Percentiles rank a stretch among this genome's conserved stretches.
phyloP scores from a whole-genome alignment of 1,140 invertebrate species.

The Contarinia nasturtii region DNA sequence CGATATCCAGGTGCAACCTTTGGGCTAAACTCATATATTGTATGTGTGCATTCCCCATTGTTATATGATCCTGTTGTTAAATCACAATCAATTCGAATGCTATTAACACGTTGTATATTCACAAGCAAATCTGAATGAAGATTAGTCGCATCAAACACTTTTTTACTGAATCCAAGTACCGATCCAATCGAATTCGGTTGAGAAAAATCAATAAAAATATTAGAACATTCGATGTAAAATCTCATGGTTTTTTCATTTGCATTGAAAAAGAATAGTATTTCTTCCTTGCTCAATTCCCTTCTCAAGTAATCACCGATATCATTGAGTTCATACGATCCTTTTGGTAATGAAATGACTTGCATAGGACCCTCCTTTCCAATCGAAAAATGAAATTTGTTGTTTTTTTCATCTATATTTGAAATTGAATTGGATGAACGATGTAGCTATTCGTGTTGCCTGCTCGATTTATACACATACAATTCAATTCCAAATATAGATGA shows the following conservation, averaged over 20 bases:
- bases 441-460: conserved; percentile 13
- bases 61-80: conserved; percentile 11
- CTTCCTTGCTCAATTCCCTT: not conserved
- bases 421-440: conserved; percentile 18
- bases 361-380: too few species aligned
- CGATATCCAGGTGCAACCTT: conserved; percentile 10
- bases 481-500: conserved; percentile 18
- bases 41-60: conserved; percentile 12
- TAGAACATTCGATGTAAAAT: not conserved
- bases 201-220: conserved; percentile 2
- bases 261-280: too few species aligned
- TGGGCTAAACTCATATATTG: conserved; percentile 15
- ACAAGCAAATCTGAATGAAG: conserved; percentile 7
- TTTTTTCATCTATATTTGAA: conserved; percentile 14
- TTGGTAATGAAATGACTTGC: conserved; percentile 14
- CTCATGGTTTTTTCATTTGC: not conserved
- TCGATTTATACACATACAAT: conserved; percentile 17
- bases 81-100: too few species aligned
- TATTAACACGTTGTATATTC: conserved; percentile 10
- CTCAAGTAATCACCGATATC: conserved; percentile 8
- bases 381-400: conserved; percentile 21
- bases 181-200: conserved; percentile 4
- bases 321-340: conserved; percentile 17
- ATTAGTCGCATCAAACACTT: conserved; percentile 4
- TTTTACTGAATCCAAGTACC: conserved; percentile 8